phyloP scores from a whole-genome alignment of 2,888 invertebrate genomes.

The Euclidia mi region DNA sequence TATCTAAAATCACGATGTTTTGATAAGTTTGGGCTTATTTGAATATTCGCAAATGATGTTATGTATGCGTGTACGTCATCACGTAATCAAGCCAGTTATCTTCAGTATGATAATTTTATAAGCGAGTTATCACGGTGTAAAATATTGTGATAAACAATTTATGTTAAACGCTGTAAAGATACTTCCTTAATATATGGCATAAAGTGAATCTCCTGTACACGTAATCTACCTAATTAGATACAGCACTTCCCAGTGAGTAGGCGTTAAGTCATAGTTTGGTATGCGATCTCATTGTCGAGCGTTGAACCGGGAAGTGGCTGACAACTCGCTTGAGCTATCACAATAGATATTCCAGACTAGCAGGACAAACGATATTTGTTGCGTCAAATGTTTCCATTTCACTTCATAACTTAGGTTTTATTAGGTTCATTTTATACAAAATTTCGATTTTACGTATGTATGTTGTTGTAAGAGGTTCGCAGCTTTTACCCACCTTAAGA shows the following conservation, averaged over 20 bases:
- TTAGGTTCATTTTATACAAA: slow-evolving; percentile 7
- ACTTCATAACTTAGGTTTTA: slow-evolving; percentile 13
- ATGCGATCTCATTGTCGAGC: slow-evolving; percentile 73
- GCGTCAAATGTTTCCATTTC: slow-evolving; percentile 37
- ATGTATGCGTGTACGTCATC: not conserved
- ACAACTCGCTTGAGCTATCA: slow-evolving; percentile 60
- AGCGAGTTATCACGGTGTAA: slow-evolving; percentile 10
- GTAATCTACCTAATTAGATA: slow-evolving; percentile 56
- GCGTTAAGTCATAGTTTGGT: slow-evolving; percentile 67
- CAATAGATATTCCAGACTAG: slow-evolving; percentile 56
- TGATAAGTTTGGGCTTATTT: no score
- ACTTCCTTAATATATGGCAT: slow-evolving; percentile 46
- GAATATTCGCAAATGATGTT: no score
- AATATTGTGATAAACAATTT: slow-evolving; percentile 17
- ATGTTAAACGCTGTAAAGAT: slow-evolving; percentile 26
- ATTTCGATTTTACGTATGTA: not conserved
- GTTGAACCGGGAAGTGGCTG: slow-evolving; percentile 75
- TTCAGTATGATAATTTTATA: slow-evolving; percentile 3
- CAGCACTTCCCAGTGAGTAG: slow-evolving; percentile 54
- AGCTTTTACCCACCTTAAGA: no score
- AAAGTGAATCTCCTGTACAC: slow-evolving; percentile 47
- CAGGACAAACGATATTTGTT: slow-evolving; percentile 41
- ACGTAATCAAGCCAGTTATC: not conserved
- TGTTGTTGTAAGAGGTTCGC: no score
- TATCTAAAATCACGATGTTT: no score